Conservation (phyloP, 2,797 vertebrate genomes). For the Microhierax caerulescens region DNA sequence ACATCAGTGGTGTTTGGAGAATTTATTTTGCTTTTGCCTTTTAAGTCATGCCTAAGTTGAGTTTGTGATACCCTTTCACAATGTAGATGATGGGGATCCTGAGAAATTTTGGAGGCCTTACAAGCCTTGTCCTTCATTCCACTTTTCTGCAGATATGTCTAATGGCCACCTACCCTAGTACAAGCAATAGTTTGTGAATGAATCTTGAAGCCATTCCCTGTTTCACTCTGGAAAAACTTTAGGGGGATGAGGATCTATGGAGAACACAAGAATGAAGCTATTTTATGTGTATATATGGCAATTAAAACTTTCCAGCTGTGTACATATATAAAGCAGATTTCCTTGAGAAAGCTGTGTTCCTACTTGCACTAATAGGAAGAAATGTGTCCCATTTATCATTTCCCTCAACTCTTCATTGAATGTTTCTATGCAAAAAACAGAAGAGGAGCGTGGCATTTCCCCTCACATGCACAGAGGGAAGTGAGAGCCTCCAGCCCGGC, state of each 20-base stretch:
- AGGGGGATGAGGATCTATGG: background rate
- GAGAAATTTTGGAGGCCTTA: background rate
- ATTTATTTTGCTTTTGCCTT: background rate
- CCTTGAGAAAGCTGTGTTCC: background rate
- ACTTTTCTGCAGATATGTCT: background rate
- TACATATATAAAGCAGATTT: background rate
- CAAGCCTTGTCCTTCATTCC: background rate
- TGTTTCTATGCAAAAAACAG: background rate
- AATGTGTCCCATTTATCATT: background rate
- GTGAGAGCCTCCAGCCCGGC: background rate
- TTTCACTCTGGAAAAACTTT: background rate
- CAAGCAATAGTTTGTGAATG: background rate
- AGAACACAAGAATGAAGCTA: background rate
- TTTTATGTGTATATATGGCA: background rate
- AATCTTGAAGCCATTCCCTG: background rate
- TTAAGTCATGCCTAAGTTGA: background rate
- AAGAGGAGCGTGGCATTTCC: background rate
- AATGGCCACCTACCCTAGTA: background rate
- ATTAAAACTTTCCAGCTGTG: background rate
- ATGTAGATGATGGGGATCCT: background rate
- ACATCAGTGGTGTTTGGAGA: background rate
- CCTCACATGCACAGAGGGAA: rapidly evolving
- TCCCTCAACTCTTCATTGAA: background rate
- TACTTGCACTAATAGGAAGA: background rate
- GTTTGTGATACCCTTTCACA: background rate